phyloP scores from a whole-genome alignment of 1,140 invertebrate species.

The Drosophila erecta region DNA sequence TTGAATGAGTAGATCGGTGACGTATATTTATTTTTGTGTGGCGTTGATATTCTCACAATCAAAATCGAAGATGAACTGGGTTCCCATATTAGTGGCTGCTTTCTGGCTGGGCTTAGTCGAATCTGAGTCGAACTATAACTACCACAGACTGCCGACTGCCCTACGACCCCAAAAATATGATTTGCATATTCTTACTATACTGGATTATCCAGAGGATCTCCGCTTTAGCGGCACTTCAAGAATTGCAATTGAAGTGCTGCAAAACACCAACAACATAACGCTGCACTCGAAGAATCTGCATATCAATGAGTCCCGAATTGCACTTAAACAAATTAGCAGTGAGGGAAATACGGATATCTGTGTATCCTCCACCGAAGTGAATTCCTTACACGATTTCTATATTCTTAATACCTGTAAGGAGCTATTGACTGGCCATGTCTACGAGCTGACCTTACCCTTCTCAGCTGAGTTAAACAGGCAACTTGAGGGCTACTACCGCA shows the following conservation, averaged over 20 bases:
- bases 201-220: constrained; percentile 87
- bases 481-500: constrained; percentile 92
- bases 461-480: constrained; percentile 87
- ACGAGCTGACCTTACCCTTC: constrained; percentile 89
- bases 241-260: constrained; percentile 86
- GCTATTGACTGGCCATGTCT: constrained; percentile 86
- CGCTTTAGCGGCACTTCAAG: constrained; percentile 87
- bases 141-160: constrained; percentile 86
- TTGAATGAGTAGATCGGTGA: too few species aligned
- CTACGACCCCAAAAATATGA: constrained; percentile 89
- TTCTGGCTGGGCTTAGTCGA: too few species aligned
- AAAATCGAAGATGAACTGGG: too few species aligned
- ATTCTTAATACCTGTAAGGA: constrained; percentile 86
- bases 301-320: constrained; percentile 85
- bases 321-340: constrained; percentile 66
- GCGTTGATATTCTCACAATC: too few species aligned
- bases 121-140: too few species aligned
- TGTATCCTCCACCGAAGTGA: constrained; percentile 81
- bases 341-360: constrained; percentile 41
- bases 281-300: constrained; percentile 88
- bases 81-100: too few species aligned
- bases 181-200: constrained; percentile 86
- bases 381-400: constrained; percentile 89
- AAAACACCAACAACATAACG: constrained; percentile 88
- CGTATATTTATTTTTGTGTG: too few species aligned